A percentile compares a stretch with the other conserved stretches of the same genome.
Evolutionary conservation across 1,140 invertebrate species (phyloP).

Genomic region (Zaprionus inermis): DNA sequence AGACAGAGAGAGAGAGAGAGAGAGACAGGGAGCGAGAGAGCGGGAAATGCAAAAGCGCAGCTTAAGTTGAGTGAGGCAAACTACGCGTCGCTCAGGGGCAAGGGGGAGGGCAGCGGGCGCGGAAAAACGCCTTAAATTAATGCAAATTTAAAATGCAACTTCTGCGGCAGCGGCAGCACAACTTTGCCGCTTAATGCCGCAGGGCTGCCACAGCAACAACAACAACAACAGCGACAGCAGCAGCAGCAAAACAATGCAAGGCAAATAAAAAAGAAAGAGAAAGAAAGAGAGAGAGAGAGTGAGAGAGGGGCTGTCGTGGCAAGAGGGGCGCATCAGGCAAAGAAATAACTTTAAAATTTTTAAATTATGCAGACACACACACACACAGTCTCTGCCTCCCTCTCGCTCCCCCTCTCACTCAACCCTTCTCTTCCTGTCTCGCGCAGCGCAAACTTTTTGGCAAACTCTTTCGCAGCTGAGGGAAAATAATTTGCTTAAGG

Average conservation of each 20-base stretch:
- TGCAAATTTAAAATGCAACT: conserved; percentile 52
- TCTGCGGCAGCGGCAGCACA: conserved; percentile 29
- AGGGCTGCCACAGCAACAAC: conserved; percentile 16
- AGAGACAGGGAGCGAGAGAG: too few relatives aligned
- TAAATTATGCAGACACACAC: conserved; percentile 54
- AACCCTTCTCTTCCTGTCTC: background rate
- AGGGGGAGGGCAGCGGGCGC: background rate
- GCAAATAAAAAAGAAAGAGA: conserved; percentile 9
- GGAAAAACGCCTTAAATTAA: conserved; percentile 25
- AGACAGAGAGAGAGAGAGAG: background rate
- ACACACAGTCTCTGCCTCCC: background rate
- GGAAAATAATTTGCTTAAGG: conserved; percentile 74
- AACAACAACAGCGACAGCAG: conserved; percentile 12
- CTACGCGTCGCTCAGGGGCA: background rate
- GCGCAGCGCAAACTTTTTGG: conserved; percentile 57
- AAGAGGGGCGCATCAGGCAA: conserved; percentile 6
- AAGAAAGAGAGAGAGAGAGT: background rate
- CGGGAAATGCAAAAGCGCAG: background rate
- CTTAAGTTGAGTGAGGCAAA: background rate
- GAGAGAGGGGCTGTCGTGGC: background rate
- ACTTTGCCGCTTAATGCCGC: conserved; percentile 36
- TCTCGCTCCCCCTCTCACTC: background rate
- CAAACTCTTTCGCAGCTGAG: conserved; percentile 59
- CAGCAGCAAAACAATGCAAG: conserved; percentile 36
- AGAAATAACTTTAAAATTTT: conserved; percentile 52